These are phyloP conservation scores for Gnatocerus cornutus DNA, from an alignment of 2,888 invertebrate genomes.

Conservation along the genomic window DNA sequence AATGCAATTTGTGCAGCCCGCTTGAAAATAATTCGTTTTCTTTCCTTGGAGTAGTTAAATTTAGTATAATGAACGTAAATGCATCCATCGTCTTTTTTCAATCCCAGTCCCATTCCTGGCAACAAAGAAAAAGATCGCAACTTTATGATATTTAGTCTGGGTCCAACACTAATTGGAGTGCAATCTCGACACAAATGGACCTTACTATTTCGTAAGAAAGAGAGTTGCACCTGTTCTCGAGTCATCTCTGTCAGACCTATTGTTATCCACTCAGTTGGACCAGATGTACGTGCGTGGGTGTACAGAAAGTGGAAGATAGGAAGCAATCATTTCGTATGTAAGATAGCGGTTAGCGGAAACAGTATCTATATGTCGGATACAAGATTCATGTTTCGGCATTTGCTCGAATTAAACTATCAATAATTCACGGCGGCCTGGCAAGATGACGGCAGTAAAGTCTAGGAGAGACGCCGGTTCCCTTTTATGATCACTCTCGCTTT, in stretches of 20 bases:
- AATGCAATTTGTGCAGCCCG: no score
- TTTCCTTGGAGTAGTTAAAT: no score
- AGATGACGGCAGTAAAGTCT: slow-evolving; percentile 66
- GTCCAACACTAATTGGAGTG: not conserved
- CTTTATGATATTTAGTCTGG: slow-evolving; percentile 2
- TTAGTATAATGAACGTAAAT: no score
- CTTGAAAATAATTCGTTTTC: no score
- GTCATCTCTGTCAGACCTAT: not conserved
- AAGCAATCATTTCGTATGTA: slow-evolving; percentile 41
- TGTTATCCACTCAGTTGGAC: slow-evolving; percentile 9
- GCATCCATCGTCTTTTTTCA: no score
- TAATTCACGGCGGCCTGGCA: slow-evolving; percentile 67
- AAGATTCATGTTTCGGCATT: slow-evolving; percentile 68
- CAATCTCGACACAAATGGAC: not conserved
- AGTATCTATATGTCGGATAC: slow-evolving; percentile 56
- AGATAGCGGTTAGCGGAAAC: slow-evolving; percentile 36
- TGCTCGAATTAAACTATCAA: slow-evolving; percentile 71
- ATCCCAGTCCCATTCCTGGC: no score
- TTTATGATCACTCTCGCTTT: slow-evolving; percentile 62
- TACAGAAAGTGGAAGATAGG: slow-evolving; percentile 3
- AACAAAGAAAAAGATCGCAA: no score
- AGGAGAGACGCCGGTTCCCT: slow-evolving; percentile 61
- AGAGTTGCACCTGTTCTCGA: not conserved
- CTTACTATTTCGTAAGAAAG: not conserved
- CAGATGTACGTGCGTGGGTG: not conserved